These are phyloP conservation scores for Brachypodius melanocephalos DNA, from an alignment of 2,113 vertebrate species.

Conservation along the genomic window DNA sequence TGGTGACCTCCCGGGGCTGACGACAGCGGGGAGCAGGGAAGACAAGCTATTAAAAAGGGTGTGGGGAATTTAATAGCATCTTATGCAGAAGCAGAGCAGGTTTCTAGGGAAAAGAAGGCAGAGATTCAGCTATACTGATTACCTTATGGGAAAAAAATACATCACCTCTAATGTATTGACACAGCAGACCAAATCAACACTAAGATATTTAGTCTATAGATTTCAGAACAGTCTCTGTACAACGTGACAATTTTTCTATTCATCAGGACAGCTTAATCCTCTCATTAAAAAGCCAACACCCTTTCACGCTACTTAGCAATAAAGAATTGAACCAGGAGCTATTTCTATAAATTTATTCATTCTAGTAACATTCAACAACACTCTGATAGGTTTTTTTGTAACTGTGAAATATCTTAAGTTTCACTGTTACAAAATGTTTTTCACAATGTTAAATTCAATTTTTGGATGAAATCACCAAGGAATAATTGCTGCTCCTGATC, in stretches of 20 bases:
- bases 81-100: background rate
- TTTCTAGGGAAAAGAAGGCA: background rate
- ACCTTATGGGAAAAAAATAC: background rate
- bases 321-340: background rate
- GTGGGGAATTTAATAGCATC: background rate
- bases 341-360: background rate
- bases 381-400: background rate
- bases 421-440: background rate
- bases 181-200: background rate
- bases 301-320: background rate
- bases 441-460: background rate
- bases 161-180: background rate
- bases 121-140: background rate
- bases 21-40: background rate
- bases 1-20: slow-evolving; percentile 63
- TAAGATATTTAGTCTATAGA: background rate
- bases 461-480: background rate
- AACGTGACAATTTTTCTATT: background rate
- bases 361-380: background rate
- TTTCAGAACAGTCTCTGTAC: background rate
- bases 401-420: background rate
- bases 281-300: background rate
- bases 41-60: slow-evolving; percentile 37
- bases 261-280: background rate
- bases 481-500: background rate